A percentile compares a stretch with the other conserved stretches of the same genome.
These are phyloP conservation scores for Rhinichthys klamathensis DNA, from an alignment of 2,113 vertebrate species.

Conservation along the genomic window DNA sequence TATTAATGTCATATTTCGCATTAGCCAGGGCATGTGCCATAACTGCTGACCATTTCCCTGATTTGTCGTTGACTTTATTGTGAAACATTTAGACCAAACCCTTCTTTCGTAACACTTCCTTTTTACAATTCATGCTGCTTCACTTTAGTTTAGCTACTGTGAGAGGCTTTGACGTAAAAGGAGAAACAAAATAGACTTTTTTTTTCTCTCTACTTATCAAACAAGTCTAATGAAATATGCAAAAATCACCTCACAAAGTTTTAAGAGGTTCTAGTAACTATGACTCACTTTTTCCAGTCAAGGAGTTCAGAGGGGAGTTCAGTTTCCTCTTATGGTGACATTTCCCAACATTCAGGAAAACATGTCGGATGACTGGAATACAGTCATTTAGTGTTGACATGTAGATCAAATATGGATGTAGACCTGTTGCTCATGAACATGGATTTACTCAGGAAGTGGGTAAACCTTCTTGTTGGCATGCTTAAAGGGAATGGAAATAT, in stretches of 20 bases:
- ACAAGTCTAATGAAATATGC: background rate
- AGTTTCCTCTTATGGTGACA: background rate
- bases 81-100: background rate
- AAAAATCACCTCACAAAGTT: background rate
- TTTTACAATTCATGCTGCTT: background rate
- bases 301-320: background rate
- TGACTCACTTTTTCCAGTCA: background rate
- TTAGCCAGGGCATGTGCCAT: background rate
- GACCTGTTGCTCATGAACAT: background rate
- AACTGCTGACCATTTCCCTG: background rate
- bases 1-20: background rate
- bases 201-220: background rate
- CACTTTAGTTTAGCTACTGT: background rate
- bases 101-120: background rate
- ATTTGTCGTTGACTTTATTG: background rate
- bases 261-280: background rate
- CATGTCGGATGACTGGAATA: background rate
- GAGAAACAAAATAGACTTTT: background rate
- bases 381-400: background rate
- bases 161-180: background rate
- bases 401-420: background rate
- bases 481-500: background rate
- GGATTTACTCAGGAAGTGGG: background rate
- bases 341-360: background rate
- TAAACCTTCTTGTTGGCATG: background rate